These are phyloP conservation scores for Phylloscopus trochiloides DNA, from an alignment of 2,113 vertebrate genomes.

Conservation along the genomic window DNA sequence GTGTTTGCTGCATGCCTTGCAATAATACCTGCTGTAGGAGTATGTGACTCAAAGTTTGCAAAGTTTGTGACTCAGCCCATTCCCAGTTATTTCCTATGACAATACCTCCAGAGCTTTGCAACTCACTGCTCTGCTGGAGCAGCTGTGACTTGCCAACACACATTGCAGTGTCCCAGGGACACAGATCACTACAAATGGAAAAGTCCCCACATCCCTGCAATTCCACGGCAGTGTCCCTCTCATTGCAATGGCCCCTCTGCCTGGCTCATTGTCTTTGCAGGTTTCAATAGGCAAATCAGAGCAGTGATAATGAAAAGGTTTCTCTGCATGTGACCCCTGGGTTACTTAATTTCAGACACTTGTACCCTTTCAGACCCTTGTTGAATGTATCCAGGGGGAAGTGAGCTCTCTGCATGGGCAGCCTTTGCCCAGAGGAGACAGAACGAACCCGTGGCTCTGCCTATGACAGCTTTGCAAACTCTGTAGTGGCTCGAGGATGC, in stretches of 20 bases:
- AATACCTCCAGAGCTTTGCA: not conserved
- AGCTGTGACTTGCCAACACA: not conserved
- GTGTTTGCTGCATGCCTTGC: not conserved
- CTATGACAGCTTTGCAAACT: not conserved
- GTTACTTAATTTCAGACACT: not conserved
- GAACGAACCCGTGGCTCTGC: accelerated
- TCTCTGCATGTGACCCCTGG: not conserved
- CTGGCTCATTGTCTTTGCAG: not conserved
- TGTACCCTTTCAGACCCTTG: not conserved
- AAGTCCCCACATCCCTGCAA: not conserved
- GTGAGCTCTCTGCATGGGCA: not conserved
- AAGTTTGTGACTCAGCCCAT: not conserved
- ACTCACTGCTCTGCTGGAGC: not conserved
- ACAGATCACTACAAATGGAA: not conserved
- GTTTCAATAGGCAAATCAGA: not conserved
- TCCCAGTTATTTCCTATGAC: not conserved
- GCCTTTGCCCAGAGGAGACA: not conserved
- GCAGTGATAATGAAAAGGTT: not conserved
- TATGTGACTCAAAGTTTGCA: not conserved
- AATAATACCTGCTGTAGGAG: not conserved
- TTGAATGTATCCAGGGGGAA: not conserved
- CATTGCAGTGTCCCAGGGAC: accelerated
- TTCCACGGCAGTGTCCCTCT: not conserved
- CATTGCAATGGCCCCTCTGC: not conserved
- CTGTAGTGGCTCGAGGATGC: accelerated